phyloP scores from a whole-genome alignment of 2,113 vertebrate species.

The Odocoileus hemionus region DNA sequence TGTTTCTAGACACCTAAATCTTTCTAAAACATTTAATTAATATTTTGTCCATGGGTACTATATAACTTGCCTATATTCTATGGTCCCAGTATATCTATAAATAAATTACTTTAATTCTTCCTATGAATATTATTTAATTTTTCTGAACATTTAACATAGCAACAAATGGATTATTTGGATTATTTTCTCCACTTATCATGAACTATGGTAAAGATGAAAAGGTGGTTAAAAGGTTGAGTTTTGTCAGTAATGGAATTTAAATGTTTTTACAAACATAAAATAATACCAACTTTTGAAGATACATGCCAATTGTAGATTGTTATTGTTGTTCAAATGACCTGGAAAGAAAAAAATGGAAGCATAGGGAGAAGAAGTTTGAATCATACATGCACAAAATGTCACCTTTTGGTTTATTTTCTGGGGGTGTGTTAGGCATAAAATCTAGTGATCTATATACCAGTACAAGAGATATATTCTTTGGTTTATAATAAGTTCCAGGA shows the following conservation, averaged over 20 bases:
- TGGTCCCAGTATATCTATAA: conserved; percentile 15
- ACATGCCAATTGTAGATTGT: not conserved
- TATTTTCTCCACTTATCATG: conserved; percentile 33
- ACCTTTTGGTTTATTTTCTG: not conserved
- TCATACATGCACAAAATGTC: not conserved
- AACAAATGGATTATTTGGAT: not conserved
- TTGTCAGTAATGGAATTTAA: conserved; percentile 4
- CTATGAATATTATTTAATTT: conserved; percentile 40
- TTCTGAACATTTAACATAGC: conserved; percentile 8
- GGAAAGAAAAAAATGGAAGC: not conserved
- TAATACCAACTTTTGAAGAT: not conserved
- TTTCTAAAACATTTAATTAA: conserved; percentile 12
- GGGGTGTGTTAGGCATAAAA: not conserved
- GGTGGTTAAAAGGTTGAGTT: not conserved
- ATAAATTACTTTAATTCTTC: conserved; percentile 59
- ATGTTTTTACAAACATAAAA: not conserved
- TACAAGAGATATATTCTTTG: not conserved
- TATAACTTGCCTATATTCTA: not conserved
- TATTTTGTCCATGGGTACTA: not conserved
- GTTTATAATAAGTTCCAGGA: not conserved
- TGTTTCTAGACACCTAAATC: not conserved
- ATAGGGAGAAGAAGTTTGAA: not conserved
- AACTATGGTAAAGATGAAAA: conserved; percentile 46
- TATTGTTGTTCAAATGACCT: not conserved
- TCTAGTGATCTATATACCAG: not conserved